Evolutionary conservation across 2,888 invertebrate species (phyloP), one percentile per base, ranked within the genome.

Genomic region (Rhimphoctona megacephalus): DNA sequence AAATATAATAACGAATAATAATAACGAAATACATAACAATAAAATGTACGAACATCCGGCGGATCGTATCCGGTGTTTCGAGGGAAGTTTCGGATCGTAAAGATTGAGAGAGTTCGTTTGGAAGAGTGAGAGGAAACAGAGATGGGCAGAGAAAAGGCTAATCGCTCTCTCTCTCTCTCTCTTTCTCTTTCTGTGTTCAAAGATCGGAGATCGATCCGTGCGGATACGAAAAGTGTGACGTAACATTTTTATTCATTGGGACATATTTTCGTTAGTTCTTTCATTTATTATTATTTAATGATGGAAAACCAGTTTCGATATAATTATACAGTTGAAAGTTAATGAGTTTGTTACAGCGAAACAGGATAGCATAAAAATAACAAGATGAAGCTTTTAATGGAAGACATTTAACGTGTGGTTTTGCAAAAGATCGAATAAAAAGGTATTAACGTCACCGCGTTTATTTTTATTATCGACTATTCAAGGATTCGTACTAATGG

Each of bases 181-280:
- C 25, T 67, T 69, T 54, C 30, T 69, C 54, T 52, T 39, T 54
- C 39, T 69, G 17, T 25, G 77, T 52, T 77, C 69, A 69, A 77
- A 77, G 82, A 82, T 61, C 61, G 70, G 61, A 25, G 70, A 83
- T 85, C 76, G 52, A 66, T 80, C 64, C 66, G 57, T 70, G 11
- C 33, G 22, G 36, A 30, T 25, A 17, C 11, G 25, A 25, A 19
- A 5, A 61, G 11, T 61, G 57, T 30, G 61, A 61, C 6, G 61
- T 30, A 30, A 61, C 61, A 30, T 61, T 61, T 30, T 14, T 17
- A 49, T 30, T 17, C 7, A 61, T 61, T 30, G 6, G n/a, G 5
- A 36, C 17, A 39, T 39, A n/a, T 8, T 66, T 66, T 66, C 39
- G 66, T 39, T 30, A 61, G 1, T 66, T n/a, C 39, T 36, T 30